phyloP scores from a whole-genome alignment of 2,888 invertebrate species.

The Anthophora plumipes region DNA sequence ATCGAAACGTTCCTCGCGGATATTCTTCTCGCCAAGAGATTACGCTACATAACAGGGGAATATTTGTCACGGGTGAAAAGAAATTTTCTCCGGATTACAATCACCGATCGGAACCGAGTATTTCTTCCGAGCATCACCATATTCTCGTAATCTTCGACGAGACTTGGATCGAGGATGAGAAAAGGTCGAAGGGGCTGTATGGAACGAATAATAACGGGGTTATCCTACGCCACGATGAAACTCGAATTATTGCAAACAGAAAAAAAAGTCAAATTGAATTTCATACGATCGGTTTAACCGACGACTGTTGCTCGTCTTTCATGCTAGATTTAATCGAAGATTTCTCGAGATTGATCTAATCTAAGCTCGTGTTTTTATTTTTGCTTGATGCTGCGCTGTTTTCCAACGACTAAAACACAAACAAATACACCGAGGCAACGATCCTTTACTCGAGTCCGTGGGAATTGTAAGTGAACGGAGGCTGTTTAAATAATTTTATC shows the following conservation, averaged over 20 bases:
- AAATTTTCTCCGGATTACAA: neutral
- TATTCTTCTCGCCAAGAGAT: neutral
- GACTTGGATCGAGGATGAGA: neutral
- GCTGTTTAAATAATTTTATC: too few species aligned
- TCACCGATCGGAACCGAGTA: too few species aligned
- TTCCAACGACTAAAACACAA: too few species aligned
- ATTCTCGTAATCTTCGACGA: too few species aligned
- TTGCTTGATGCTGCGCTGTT: neutral
- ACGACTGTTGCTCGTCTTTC: conserved; percentile 39
- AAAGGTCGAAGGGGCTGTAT: conserved; percentile 15
- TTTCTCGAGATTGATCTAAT: conserved; percentile 42
- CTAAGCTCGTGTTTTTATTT: conserved; percentile 31
- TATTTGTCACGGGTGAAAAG: neutral
- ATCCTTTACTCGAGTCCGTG: too few species aligned
- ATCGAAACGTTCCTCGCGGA: neutral
- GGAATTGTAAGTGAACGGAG: neutral
- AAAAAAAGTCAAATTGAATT: conserved; percentile 60
- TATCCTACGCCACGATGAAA: conserved; percentile 53
- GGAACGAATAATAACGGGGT: conserved; percentile 68
- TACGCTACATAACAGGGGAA: too few species aligned
- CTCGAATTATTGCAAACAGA: conserved; percentile 70
- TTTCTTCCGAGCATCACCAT: too few species aligned
- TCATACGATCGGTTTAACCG: conserved; percentile 57
- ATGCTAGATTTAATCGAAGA: conserved; percentile 62
- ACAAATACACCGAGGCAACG: too few species aligned